phyloP scores from a whole-genome alignment of 2,797 vertebrate species.

The Acanthurus tractus region DNA sequence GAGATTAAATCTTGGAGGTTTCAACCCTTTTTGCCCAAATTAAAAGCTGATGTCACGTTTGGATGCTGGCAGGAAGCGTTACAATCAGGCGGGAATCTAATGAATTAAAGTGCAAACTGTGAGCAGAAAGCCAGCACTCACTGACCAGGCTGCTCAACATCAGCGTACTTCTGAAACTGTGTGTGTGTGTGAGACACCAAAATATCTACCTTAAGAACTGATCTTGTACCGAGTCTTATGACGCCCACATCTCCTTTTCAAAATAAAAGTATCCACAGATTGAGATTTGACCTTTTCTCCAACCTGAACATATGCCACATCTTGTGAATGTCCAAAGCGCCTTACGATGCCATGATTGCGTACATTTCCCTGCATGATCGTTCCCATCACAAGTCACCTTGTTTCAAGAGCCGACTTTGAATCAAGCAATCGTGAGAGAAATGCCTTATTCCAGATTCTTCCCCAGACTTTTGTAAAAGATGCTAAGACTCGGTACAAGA shows the following conservation, averaged over 20 bases:
- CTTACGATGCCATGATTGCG: conserved; percentile 73
- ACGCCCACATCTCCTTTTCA: conserved; percentile 20
- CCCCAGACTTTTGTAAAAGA: conserved; percentile 21
- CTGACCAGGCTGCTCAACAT: conserved; percentile 8
- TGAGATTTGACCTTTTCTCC: conserved; percentile 38
- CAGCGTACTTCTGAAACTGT: conserved; percentile 41
- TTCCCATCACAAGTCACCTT: conserved; percentile 48
- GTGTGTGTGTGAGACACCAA: conserved; percentile 6
- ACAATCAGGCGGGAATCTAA: not conserved
- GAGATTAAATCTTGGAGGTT: not conserved
- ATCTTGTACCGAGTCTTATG: conserved; percentile 70
- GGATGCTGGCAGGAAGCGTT: not conserved
- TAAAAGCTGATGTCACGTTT: not conserved
- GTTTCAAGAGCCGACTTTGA: conserved; percentile 48
- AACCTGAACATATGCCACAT: conserved; percentile 39
- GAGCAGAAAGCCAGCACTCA: not conserved
- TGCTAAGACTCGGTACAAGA: conserved; percentile 55
- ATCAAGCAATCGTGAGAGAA: conserved; percentile 65
- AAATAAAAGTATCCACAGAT: conserved; percentile 43
- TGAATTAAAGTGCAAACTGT: conserved; percentile 30
- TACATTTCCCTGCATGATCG: conserved; percentile 61
- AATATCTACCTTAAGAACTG: conserved; percentile 14
- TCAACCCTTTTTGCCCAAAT: conserved; percentile 6
- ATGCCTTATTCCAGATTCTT: conserved; percentile 77
- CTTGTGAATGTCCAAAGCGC: conserved; percentile 80